phyloP scores from a whole-genome alignment of 1,140 invertebrate genomes.

The Drosophila triauraria region DNA sequence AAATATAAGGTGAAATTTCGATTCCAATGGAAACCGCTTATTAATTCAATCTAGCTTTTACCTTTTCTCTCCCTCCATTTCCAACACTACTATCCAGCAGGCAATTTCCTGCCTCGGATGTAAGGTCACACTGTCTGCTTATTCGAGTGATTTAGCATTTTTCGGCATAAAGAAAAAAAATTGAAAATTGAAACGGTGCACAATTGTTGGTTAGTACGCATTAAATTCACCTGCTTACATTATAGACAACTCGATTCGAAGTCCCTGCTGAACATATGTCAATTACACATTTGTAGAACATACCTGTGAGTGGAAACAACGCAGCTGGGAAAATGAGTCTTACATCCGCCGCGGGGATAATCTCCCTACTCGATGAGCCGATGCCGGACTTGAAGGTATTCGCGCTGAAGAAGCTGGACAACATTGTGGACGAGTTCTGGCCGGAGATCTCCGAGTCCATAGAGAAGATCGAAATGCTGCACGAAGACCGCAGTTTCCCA shows the following conservation, averaged over 20 bases:
- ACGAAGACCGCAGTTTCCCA: constrained; percentile 95
- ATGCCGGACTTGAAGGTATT: constrained; percentile 97
- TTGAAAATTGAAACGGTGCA: constrained; percentile 60
- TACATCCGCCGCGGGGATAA: constrained; percentile 92
- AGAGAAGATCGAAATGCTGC: constrained; percentile 98
- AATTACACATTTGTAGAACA: constrained; percentile 53
- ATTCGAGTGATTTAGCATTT: constrained; percentile 79
- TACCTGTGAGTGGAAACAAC: constrained; percentile 53
- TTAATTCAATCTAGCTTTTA: not conserved
- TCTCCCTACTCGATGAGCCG: constrained; percentile 97
- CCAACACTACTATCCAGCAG: constrained; percentile 32
- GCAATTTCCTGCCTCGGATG: not conserved
- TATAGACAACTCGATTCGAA: not conserved
- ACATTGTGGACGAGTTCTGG: constrained; percentile 99
- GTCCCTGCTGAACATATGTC: constrained; percentile 52
- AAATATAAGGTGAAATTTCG: not conserved
- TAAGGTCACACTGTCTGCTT: constrained; percentile 29
- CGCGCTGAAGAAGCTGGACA: constrained; percentile 95
- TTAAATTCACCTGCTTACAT: not conserved
- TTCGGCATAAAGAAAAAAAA: constrained; percentile 72
- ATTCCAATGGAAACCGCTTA: not conserved
- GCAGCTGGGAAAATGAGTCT: constrained; percentile 84
- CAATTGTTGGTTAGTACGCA: constrained; percentile 70
- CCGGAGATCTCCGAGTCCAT: constrained; percentile 99
- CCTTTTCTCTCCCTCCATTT: not conserved